A percentile compares a stretch with the other conserved stretches of the same genome.
Conservation (phyloP, 2,797 vertebrate species). For the Hapalemur alaotrensis region DNA sequence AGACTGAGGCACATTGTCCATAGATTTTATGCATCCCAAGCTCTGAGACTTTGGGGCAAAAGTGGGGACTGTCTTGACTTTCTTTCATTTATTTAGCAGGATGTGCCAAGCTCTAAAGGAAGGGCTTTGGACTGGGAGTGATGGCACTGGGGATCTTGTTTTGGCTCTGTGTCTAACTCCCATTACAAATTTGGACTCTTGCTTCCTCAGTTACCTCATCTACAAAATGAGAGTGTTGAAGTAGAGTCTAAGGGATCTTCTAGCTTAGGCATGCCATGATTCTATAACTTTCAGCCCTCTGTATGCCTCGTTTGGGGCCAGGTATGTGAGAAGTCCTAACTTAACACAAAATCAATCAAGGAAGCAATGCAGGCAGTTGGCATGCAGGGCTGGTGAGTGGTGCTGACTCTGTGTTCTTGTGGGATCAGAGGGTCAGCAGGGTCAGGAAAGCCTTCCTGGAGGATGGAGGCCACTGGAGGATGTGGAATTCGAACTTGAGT, state of each 20-base stretch:
- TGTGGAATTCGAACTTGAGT: neutral
- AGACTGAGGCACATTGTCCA: neutral
- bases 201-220: neutral
- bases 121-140: neutral
- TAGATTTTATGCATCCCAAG: neutral
- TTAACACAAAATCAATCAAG: neutral
- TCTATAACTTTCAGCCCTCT: neutral
- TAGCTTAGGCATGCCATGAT: neutral
- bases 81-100: neutral
- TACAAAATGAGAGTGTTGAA: neutral
- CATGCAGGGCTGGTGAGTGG: neutral
- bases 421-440: neutral
- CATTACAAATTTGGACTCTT: neutral
- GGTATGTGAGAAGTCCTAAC: neutral
- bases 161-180: neutral
- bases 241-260: neutral
- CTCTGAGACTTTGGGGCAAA: slow-evolving; percentile 8
- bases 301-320: neutral
- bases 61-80: neutral
- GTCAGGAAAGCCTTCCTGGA: neutral
- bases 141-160: neutral
- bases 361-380: neutral
- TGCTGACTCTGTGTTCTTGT: neutral
- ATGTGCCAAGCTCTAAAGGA: neutral
- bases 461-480: neutral